Evolutionary conservation across 2,888 invertebrate species (phyloP), one percentile per base, ranked within the genome.

Genomic region (Hirudinaria manillensis): DNA sequence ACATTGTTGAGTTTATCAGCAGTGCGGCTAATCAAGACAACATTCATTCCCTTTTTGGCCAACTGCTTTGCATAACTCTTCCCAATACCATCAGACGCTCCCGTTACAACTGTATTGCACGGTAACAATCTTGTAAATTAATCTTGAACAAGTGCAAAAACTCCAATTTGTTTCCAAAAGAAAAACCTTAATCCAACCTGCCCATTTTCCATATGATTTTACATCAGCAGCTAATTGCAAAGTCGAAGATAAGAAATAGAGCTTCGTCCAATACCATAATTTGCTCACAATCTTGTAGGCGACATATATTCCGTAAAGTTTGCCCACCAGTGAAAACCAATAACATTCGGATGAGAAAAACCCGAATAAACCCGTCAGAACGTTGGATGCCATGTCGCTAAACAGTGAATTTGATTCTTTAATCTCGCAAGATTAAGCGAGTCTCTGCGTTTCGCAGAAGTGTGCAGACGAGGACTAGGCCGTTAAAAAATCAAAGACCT

Each of bases 11-110:
- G 79, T 75, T 85, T 85, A n/a, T 81, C 81, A 56, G 79, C 78
- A n/a, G 84, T 81, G 21, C 85, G 77, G 76, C 84, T 85, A 38
- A 85, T 82, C n/a, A 85, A 79, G 1, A 85, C 82, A 53, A 85
- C 76, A 73, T 85, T 83, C 29, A 84, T 76, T 7, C 84, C 84
- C 71, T 72, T 78, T 32, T 78, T 78, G 32, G 84, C 83, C 29
- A 85, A 76, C 82, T 84, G 80, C 53, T 73, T 65, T n/a, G 83
- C 83, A 78, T 85, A 85, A 2, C 82, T 83, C 77, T 83, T 84
- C 21, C 85, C 85, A 78, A 85, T 85, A 16, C 85, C 85, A 83
- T 85, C 85, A 75, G 85, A 85, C 16, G 83, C 81, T n/a, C 85
- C 85, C 75, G 85, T 85, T 7, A 85, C 81, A 77, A 85, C 84